Percentiles rank a stretch among this genome's conserved stretches.
Evolutionary conservation across 2,113 vertebrate genomes (phyloP).

Genomic region (Platycercus adscitus): DNA sequence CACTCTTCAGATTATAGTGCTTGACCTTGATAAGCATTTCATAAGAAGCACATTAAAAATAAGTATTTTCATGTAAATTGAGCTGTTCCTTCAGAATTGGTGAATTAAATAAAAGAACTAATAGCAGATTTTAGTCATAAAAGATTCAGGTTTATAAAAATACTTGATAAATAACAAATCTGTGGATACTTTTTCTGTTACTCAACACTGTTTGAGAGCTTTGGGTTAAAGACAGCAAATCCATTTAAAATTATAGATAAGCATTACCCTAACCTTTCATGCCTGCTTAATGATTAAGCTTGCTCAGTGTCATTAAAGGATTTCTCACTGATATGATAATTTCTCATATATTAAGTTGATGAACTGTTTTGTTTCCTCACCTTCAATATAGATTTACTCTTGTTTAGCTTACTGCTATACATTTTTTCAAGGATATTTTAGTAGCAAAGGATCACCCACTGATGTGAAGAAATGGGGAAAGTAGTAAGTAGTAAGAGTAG

Average conservation of each 20-base stretch:
- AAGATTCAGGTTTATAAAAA: neutral
- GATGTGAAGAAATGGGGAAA: neutral
- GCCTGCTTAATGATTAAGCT: neutral
- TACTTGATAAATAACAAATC: neutral
- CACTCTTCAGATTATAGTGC: neutral
- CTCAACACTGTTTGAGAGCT: neutral
- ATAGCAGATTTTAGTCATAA: neutral
- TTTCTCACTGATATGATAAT: neutral
- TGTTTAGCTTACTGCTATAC: neutral
- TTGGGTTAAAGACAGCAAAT: neutral
- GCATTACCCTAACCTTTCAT: neutral
- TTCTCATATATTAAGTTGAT: neutral
- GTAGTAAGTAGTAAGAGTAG: neutral
- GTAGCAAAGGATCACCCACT: neutral
- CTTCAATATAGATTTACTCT: neutral
- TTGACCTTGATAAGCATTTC: constrained; percentile 33
- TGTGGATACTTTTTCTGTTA: neutral
- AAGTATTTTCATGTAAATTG: constrained; percentile 20
- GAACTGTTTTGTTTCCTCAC: neutral
- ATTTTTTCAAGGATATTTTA: neutral
- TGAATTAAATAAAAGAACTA: constrained; percentile 20
- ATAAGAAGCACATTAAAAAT: neutral
- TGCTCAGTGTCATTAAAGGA: neutral
- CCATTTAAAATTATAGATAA: neutral
- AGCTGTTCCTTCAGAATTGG: neutral